Conservation (phyloP, 2,888 invertebrate genomes). For the Ceraclea dissimilis region DNA sequence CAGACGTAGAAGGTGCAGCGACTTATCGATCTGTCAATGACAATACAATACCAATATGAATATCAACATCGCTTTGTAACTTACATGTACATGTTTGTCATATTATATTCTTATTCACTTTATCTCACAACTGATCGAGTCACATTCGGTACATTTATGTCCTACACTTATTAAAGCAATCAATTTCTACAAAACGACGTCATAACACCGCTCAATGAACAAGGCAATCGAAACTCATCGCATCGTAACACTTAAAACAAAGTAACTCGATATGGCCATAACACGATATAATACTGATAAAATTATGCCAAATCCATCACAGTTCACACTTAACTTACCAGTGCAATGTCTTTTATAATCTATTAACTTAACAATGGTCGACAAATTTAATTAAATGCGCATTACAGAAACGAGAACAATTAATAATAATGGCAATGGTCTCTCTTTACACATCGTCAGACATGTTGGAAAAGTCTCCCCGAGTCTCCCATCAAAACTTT, state of each 20-base stretch:
- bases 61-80: neutral
- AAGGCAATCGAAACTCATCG: no score
- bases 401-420: slow-evolving; percentile 30
- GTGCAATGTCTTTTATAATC: no score
- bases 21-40: slow-evolving; percentile 24
- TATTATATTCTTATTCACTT: no score
- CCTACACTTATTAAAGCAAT: no score
- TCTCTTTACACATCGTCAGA: slow-evolving; percentile 47
- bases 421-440: neutral
- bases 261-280: neutral
- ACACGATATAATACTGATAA: neutral
- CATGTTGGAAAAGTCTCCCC: slow-evolving; percentile 50
- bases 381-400: neutral
- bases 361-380: no score
- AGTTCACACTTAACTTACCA: no score
- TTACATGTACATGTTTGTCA: no score
- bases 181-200: no score
- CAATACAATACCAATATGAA: slow-evolving; percentile 11
- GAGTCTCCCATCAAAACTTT: slow-evolving; percentile 36
- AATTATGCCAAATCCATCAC: neutral
- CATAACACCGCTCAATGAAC: no score
- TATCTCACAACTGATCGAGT: no score
- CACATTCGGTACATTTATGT: no score
- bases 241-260: neutral
- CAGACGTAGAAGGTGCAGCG: neutral